A percentile compares a stretch with the other conserved stretches of the same genome.
Conservation (phyloP, 2,888 invertebrate genomes). For the Isotomurus palustris region DNA sequence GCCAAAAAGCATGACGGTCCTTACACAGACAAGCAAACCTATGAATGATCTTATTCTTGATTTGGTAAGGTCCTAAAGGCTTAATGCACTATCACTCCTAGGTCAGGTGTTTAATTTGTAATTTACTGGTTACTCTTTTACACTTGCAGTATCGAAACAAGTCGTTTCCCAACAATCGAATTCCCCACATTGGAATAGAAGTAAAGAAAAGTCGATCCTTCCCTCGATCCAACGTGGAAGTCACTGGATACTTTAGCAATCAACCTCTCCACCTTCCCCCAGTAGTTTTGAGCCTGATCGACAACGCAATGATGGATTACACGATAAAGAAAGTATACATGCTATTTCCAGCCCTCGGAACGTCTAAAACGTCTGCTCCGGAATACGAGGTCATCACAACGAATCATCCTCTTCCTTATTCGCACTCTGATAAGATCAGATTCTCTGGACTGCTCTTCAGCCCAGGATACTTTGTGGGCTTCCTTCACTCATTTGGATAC, state of each 20-base stretch:
- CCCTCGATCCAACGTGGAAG: conserved; percentile 12
- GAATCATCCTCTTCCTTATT: conserved; percentile 7
- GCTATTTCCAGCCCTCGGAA: no score
- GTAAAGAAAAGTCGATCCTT: background rate
- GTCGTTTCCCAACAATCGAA: conserved; percentile 13
- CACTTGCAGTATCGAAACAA: no score
- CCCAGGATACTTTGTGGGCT: conserved; percentile 18
- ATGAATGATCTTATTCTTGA: no score
- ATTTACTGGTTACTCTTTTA: no score
- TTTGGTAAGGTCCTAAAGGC: no score
- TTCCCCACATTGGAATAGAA: conserved; percentile 12
- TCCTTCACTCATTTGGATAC: conserved; percentile 8
- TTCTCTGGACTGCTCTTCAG: conserved; percentile 16
- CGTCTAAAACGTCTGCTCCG: background rate
- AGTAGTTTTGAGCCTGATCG: conserved; percentile 9
- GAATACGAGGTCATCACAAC: background rate
- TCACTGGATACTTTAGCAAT: conserved; percentile 27
- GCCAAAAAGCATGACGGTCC: no score
- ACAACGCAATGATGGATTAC: conserved; percentile 21
- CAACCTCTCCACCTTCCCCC: conserved; percentile 18
- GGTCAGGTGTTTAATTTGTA: no score
- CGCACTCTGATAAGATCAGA: conserved; percentile 9
- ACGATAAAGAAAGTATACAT: conserved; percentile 3
- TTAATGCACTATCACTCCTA: no score
- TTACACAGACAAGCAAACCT: no score